A percentile compares a stretch with the other conserved stretches of the same genome.
These are phyloP conservation scores for Pediacus dermestoides DNA, from an alignment of 2,888 invertebrate genomes.

Conservation along the genomic window DNA sequence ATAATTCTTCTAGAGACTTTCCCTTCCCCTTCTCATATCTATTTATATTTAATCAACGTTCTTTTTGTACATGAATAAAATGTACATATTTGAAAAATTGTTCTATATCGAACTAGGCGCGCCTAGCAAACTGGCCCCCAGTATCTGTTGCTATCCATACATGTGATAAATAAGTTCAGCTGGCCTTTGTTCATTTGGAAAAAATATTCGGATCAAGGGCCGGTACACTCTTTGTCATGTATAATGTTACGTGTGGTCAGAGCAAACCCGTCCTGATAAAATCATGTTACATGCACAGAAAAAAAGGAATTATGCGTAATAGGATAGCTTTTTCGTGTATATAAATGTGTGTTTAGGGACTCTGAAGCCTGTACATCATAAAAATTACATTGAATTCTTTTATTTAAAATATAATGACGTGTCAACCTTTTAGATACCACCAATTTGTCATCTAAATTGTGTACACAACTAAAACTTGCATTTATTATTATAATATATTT, in stretches of 20 bases:
- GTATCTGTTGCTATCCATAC: no score
- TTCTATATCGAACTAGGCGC: no score
- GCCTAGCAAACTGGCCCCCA: no score
- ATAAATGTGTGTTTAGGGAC: constrained; percentile 29
- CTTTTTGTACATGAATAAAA: no score
- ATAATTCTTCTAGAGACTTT: no score
- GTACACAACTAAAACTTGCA: constrained; percentile 6
- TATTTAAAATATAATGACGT: constrained; percentile 16
- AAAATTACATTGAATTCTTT: constrained; percentile 26
- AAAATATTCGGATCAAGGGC: constrained; percentile 21
- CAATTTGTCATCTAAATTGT: constrained; percentile 21
- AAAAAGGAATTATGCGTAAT: constrained; percentile 34
- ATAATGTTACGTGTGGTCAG: constrained; percentile 22
- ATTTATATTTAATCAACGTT: no score
- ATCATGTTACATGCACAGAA: constrained; percentile 28
- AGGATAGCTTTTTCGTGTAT: constrained; percentile 36
- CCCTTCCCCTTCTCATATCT: no score
- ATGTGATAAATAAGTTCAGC: no score
- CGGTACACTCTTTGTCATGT: constrained; percentile 14
- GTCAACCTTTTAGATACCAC: constrained; percentile 13
- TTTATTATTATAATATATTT: constrained; percentile 1
- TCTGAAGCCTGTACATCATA: constrained; percentile 18
- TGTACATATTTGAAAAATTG: no score
- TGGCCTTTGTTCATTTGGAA: constrained; percentile 21
- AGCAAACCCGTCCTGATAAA: constrained; percentile 26